Base-by-base conservation (phyloP, 2,113 vertebrate genomes). In the Paralichthys olivaceus region DNA sequence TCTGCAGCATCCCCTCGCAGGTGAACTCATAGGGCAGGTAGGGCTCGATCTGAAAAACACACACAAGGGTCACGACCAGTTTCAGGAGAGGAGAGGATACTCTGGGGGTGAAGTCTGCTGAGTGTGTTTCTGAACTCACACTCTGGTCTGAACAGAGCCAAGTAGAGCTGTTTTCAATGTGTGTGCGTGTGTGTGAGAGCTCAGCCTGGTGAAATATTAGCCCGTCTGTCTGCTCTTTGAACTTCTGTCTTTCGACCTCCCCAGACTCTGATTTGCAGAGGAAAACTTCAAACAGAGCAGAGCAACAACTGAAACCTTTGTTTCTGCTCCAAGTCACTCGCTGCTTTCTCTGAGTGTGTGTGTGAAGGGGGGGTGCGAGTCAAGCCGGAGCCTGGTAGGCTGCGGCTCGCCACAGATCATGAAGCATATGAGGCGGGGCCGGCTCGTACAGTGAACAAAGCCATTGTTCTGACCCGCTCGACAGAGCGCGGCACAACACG, bases 21-120 rank as follows among this genome's bases (percentile, higher is more conserved):
- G 97, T 99, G 91, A 99, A 99, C 90, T 99, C 98, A 0, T 98
- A 98, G 1, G 98, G 98, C 93, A 99, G 95, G 84, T 99, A 99
- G 0, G 98, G 97, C 85, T 99, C 98, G 25, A 96, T 97, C 98
- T 99, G 93, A 6, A 69, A 71, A n/a, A 87, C 47, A 80, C 65
- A 77, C 37, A 64, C 14, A 43, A 7, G 8, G n/a, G 22, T 54
- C 22, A 17, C 9, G 8, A n/a, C 22, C 15, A 49, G 51, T 19
- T 51, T 54, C 28, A 45, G 17, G 26, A 0, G 43, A 25, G 45
- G 45, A 47, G 45, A 20, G 17, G 15, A 47, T 1, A 7, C 15
- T 7, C 17, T 47, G 32, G 9, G 43, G 43, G 43, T 45, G 14
- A 47, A 47, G 45, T 6, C 14, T 47, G 15, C 5, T 49, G 4